These are phyloP conservation scores for Alauda arvensis DNA, from an alignment of 2,797 vertebrate species.

Conservation along the genomic window DNA sequence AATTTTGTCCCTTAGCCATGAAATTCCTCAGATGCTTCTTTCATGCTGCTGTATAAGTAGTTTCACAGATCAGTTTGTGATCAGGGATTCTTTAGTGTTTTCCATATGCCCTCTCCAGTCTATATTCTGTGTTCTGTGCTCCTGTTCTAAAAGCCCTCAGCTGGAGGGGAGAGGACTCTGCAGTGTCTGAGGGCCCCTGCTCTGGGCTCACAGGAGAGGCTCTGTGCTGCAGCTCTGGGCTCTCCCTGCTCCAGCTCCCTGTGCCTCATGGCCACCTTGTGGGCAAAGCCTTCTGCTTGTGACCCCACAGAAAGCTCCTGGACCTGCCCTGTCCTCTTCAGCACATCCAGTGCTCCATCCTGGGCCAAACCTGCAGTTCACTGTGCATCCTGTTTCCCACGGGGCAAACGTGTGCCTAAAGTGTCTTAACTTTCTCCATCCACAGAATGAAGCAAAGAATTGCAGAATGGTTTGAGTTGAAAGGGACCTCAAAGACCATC, in stretches of 20 bases:
- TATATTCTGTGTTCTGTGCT: not conserved
- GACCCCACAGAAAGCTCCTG: not conserved
- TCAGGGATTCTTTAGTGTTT: not conserved
- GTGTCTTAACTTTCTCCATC: not conserved
- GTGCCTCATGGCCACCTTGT: not conserved
- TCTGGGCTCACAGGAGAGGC: not conserved
- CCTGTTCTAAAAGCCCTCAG: not conserved
- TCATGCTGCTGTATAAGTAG: not conserved
- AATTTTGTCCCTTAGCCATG: not conserved
- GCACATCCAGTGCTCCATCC: not conserved
- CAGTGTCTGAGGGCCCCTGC: not conserved
- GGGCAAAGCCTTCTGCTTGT: not conserved
- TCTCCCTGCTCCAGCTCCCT: not conserved
- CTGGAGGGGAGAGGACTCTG: not conserved
- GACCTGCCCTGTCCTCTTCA: not conserved
- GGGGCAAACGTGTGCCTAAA: fast-evolving
- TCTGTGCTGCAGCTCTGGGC: not conserved
- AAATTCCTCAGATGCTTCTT: not conserved
- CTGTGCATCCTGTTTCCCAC: not conserved
- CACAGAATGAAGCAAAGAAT: not conserved
- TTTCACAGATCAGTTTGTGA: not conserved
- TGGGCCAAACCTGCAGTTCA: not conserved
- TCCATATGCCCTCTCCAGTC: not conserved
- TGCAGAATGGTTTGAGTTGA: not conserved
- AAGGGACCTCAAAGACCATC: not conserved